Percentiles rank a stretch among this genome's conserved stretches.
phyloP scores from a whole-genome alignment of 2,113 vertebrate genomes.

The Pelvicachromis taeniatus region DNA sequence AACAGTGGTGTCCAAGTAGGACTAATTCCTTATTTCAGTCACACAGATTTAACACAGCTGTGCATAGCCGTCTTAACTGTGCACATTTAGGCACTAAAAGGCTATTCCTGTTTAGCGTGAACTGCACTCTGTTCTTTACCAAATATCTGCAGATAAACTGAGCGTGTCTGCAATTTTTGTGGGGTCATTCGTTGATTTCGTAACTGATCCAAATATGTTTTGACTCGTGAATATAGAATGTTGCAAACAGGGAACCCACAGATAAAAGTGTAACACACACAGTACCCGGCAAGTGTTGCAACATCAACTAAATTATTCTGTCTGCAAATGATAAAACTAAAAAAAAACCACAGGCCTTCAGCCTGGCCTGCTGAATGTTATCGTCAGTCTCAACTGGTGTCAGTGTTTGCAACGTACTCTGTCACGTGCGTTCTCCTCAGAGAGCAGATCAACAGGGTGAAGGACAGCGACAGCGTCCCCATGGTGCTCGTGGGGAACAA shows the following conservation, averaged over 20 bases:
- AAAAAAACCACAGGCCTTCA: not conserved
- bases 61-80: not conserved
- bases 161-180: not conserved
- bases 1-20: not conserved
- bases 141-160: not conserved
- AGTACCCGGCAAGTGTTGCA: not conserved
- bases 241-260: not conserved
- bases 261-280: not conserved
- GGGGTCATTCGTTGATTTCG: not conserved
- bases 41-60: not conserved
- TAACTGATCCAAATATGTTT: not conserved
- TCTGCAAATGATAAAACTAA: not conserved
- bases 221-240: not conserved
- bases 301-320: not conserved
- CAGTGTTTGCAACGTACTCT: not conserved
- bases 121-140: not conserved
- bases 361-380: not conserved
- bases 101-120: not conserved
- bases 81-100: not conserved
- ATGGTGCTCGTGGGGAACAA: slow-evolving; percentile 86
- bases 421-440: slow-evolving; percentile 35
- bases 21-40: not conserved
- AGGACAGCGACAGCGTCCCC: slow-evolving; percentile 84
- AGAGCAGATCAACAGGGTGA: slow-evolving; percentile 86
- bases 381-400: not conserved